Percentiles rank a stretch among this genome's conserved stretches.
Evolutionary conservation across 2,113 vertebrate genomes (phyloP).

Genomic region (Xenus cinereus): DNA sequence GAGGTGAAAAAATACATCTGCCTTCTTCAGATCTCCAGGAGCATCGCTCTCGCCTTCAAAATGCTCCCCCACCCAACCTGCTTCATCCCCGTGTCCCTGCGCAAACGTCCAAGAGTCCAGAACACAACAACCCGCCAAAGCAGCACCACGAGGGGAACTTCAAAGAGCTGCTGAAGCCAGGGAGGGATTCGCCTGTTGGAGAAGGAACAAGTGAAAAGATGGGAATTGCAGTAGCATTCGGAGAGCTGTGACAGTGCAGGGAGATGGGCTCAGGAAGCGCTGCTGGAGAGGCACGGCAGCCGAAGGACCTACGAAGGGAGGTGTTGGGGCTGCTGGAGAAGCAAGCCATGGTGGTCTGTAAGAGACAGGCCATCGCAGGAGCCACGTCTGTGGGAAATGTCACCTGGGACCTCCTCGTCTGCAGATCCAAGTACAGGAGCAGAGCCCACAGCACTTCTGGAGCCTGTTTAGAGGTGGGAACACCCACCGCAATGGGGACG

Average conservation of each 20-base stretch:
- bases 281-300: fast-evolving
- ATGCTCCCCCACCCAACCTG: not conserved
- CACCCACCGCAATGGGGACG: no score
- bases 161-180: not conserved
- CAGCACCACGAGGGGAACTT: not conserved
- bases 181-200: not conserved
- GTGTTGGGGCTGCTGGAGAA: not conserved
- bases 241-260: not conserved
- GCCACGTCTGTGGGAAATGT: not conserved
- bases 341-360: not conserved
- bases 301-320: not conserved
- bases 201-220: not conserved
- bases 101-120: not conserved
- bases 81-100: fast-evolving
- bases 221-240: not conserved
- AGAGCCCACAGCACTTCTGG: not conserved
- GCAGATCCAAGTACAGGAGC: not conserved
- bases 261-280: not conserved
- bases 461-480: not conserved
- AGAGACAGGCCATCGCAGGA: fast-evolving
- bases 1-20: not conserved
- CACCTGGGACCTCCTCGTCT: not conserved
- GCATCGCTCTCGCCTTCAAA: not conserved
- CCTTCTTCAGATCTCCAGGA: not conserved
- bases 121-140: fast-evolving